Conservation (phyloP, 2,888 invertebrate species). For the Papilio protenor region DNA sequence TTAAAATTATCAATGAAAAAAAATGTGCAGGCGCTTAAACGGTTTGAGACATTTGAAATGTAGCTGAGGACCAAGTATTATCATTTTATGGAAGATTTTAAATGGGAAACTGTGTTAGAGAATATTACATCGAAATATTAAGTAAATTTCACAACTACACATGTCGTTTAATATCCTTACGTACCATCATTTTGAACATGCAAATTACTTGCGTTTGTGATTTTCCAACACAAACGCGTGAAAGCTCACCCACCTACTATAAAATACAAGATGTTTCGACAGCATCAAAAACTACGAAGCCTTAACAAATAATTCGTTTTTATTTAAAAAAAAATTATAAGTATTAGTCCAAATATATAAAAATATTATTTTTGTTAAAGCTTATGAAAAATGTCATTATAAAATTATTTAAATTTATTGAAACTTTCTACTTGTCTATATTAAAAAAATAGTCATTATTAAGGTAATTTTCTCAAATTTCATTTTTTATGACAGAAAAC, state of each 20-base stretch:
- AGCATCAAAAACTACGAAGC: background rate
- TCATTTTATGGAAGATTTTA: background rate
- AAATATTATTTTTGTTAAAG: too few relatives aligned
- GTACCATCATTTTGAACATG: background rate
- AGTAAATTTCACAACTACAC: slow-evolving; percentile 3
- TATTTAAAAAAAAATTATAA: too few relatives aligned
- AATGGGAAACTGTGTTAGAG: background rate
- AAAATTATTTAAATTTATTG: too few relatives aligned
- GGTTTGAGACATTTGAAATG: background rate
- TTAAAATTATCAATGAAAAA: background rate
- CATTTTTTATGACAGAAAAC: too few relatives aligned
- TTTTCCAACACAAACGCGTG: background rate
- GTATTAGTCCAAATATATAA: too few relatives aligned
- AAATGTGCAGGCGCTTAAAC: background rate
- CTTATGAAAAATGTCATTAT: too few relatives aligned
- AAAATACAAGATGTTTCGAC: background rate
- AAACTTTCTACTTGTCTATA: too few relatives aligned
- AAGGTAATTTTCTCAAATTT: too few relatives aligned
- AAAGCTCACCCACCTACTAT: background rate
- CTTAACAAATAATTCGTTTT: background rate
- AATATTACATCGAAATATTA: background rate
- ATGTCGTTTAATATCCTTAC: background rate
- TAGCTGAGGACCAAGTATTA: background rate
- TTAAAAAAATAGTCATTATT: too few relatives aligned
- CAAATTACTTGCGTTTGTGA: background rate